phyloP scores from a whole-genome alignment of 2,113 vertebrate species.

The Zosterops lateralis region DNA sequence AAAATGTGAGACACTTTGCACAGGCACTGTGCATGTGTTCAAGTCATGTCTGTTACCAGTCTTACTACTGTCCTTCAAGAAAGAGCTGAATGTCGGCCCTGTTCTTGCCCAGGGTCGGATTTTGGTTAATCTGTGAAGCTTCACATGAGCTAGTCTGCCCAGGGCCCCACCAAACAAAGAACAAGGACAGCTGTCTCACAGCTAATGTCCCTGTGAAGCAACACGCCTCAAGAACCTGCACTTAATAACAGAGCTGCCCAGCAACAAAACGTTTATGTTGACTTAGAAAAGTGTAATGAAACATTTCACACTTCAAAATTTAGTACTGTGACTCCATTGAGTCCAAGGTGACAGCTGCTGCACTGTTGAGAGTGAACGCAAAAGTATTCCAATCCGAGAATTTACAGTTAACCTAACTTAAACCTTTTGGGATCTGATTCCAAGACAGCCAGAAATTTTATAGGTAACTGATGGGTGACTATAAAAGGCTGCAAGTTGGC shows the following conservation, averaged over 20 bases:
- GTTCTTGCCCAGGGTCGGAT: not conserved
- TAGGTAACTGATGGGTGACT: not conserved
- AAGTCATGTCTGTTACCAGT: not conserved
- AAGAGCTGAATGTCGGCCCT: not conserved
- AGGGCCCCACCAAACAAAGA: not conserved
- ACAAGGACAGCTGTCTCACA: not conserved
- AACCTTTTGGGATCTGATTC: not conserved
- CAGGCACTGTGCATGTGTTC: not conserved
- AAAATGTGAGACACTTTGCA: not conserved
- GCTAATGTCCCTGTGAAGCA: not conserved
- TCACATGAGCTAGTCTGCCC: not conserved
- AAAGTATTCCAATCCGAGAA: not conserved
- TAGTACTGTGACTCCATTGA: not conserved
- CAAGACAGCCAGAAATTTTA: not conserved
- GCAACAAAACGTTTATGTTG: not conserved
- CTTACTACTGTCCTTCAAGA: not conserved
- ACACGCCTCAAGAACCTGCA: no score
- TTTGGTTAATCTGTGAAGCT: not conserved
- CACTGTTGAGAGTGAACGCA: not conserved
- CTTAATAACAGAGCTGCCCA: not conserved
- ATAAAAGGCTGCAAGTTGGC: not conserved
- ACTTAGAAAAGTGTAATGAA: not conserved
- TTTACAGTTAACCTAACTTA: not conserved
- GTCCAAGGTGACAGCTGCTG: not conserved
- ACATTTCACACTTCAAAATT: not conserved